These are phyloP conservation scores for Coryphaenoides rupestris DNA, from an alignment of 2,113 vertebrate genomes.

Conservation along the genomic window DNA sequence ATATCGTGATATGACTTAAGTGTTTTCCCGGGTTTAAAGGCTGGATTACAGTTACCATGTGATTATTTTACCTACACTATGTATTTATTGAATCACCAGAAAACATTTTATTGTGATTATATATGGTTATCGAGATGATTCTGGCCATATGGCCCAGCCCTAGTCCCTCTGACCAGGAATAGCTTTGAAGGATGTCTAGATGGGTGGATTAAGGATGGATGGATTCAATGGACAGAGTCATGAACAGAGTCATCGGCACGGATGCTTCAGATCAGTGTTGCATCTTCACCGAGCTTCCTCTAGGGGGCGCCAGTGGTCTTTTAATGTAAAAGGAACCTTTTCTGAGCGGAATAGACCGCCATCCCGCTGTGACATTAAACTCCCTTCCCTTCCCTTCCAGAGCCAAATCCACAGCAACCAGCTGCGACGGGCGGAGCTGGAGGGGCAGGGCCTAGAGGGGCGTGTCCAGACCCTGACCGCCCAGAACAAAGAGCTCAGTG, in stretches of 20 bases:
- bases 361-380: neutral
- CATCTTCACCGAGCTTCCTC: conserved; percentile 27
- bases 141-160: too few species aligned
- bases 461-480: conserved; percentile 80
- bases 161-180: neutral
- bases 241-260: too few species aligned
- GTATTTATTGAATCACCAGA: too few species aligned
- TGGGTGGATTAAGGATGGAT: neutral
- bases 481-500: conserved; percentile 86
- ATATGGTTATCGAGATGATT: too few species aligned
- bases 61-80: too few species aligned
- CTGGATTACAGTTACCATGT: too few species aligned
- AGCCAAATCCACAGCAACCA: conserved; percentile 95
- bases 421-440: conserved; percentile 87
- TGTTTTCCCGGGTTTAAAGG: too few species aligned
- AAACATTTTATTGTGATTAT: too few species aligned
- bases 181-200: too few species aligned
- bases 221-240: neutral
- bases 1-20: too few species aligned
- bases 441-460: conserved; percentile 75
- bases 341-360: too few species aligned
- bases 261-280: conserved; percentile 15
- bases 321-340: neutral
- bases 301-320: conserved; percentile 52
- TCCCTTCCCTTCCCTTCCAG: conserved; percentile 55